phyloP scores from a whole-genome alignment of 2,888 invertebrate genomes.

The Pyrocoelia pectoralis region DNA sequence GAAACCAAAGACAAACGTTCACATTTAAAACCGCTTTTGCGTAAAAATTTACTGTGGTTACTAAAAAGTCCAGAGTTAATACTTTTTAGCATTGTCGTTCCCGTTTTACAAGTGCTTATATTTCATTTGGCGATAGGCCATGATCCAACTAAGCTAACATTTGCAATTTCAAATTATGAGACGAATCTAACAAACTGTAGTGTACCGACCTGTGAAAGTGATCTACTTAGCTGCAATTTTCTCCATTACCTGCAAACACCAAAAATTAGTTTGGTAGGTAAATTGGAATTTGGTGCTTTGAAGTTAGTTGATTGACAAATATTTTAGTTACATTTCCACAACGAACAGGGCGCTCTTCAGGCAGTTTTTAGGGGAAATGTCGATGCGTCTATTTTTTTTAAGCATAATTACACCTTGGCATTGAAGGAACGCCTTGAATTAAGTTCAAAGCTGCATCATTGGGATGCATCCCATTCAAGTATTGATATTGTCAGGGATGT shows the following conservation, averaged over 20 bases:
- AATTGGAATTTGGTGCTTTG: no score
- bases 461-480: slow-evolving; percentile 68
- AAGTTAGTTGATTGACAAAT: no score
- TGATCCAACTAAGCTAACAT: slow-evolving; percentile 77
- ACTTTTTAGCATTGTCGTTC: slow-evolving; percentile 84
- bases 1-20: background rate
- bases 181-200: slow-evolving; percentile 55
- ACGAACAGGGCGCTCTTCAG: slow-evolving; percentile 68
- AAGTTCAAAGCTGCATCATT: slow-evolving; percentile 64
- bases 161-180: slow-evolving; percentile 87
- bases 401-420: slow-evolving; percentile 76
- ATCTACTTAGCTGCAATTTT: slow-evolving; percentile 79
- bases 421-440: slow-evolving; percentile 64
- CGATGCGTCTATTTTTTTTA: slow-evolving; percentile 80
- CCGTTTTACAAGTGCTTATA: slow-evolving; percentile 83
- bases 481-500: slow-evolving; percentile 80
- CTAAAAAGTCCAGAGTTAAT: slow-evolving; percentile 51
- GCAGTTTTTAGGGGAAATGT: slow-evolving; percentile 75
- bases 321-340: slow-evolving; percentile 56
- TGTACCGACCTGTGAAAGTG: slow-evolving; percentile 67
- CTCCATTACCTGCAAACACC: slow-evolving; percentile 73
- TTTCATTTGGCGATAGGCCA: slow-evolving; percentile 92
- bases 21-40: background rate
- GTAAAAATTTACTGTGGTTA: background rate
- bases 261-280: slow-evolving; percentile 72